Percentiles rank a stretch among this genome's conserved stretches.
Conservation (phyloP, 2,888 invertebrate genomes). For the Chymomyza amoena region DNA sequence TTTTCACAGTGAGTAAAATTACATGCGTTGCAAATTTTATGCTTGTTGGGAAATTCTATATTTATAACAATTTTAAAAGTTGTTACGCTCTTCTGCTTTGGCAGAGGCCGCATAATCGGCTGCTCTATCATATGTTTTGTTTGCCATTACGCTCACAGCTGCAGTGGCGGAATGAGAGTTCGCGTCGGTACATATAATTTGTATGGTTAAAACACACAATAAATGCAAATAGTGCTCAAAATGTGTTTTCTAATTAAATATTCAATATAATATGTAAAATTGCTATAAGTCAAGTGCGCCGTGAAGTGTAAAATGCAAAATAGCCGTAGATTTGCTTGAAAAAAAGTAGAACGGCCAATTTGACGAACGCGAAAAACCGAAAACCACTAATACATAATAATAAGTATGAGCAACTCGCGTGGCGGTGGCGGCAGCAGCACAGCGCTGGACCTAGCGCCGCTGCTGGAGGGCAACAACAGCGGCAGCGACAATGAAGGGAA, state of each 20-base stretch:
- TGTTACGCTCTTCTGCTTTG: not conserved
- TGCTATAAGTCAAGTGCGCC: not conserved
- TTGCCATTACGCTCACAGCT: not conserved
- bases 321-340: slow-evolving; percentile 4
- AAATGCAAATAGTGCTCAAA: slow-evolving; percentile 14
- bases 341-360: not conserved
- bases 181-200: slow-evolving; percentile 47
- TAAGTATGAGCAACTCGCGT: slow-evolving; percentile 59
- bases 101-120: slow-evolving; percentile 19
- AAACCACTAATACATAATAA: slow-evolving; percentile 17
- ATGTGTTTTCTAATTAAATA: slow-evolving; percentile 12
- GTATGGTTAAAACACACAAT: slow-evolving; percentile 14
- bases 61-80: not conserved
- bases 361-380: not conserved
- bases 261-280: not conserved
- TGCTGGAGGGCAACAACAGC: slow-evolving; percentile 45
- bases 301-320: slow-evolving; percentile 16
- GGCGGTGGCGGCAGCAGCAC: slow-evolving; percentile 45
- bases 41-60: not conserved
- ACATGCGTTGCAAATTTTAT: not conserved
- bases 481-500: slow-evolving; percentile 39
- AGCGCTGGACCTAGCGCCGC: slow-evolving; percentile 53
- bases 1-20: slow-evolving; percentile 27
- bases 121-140: slow-evolving; percentile 38
- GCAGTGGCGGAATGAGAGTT: slow-evolving; percentile 24